Percentiles rank a stretch among this genome's conserved stretches.
Evolutionary conservation across 2,113 vertebrate genomes (phyloP).

Genomic region (Phrynocephalus versicolor): DNA sequence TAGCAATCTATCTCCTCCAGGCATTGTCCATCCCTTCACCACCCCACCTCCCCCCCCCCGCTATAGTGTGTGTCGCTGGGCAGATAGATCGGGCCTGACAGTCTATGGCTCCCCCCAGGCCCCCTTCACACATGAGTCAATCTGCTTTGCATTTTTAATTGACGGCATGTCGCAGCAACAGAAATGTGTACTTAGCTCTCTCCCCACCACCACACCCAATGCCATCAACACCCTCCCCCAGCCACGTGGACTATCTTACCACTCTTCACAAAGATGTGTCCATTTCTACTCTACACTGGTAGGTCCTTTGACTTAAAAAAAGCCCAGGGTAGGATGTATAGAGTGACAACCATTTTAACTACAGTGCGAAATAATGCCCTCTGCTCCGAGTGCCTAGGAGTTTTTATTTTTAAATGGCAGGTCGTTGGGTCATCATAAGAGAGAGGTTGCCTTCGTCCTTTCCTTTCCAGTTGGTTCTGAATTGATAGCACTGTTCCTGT

Average conservation of each 20-base stretch:
- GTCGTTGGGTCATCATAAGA: background rate
- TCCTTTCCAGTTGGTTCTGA: background rate
- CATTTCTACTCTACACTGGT: background rate
- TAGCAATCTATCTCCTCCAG: constrained; percentile 13
- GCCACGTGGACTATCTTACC: background rate
- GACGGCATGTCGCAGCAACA: constrained; percentile 51
- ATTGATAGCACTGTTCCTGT: background rate
- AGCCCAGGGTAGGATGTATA: background rate
- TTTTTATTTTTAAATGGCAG: background rate
- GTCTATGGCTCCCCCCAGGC: constrained; percentile 44
- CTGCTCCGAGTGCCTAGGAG: background rate
- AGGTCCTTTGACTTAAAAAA: background rate
- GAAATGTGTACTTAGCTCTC: constrained; percentile 51
- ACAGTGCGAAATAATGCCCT: background rate
- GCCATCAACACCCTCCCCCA: background rate
- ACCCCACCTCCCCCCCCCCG: background rate
- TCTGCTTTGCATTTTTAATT: constrained; percentile 66
- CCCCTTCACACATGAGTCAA: constrained; percentile 58
- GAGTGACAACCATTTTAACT: background rate
- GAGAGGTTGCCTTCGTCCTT: background rate
- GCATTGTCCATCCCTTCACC: background rate
- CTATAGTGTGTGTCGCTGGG: background rate
- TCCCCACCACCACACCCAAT: background rate
- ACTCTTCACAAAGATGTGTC: background rate
- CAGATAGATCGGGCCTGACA: constrained; percentile 50